Evolutionary conservation across 2,113 vertebrate species (phyloP).

Genomic region (Chamaetylas fuelleborni): DNA sequence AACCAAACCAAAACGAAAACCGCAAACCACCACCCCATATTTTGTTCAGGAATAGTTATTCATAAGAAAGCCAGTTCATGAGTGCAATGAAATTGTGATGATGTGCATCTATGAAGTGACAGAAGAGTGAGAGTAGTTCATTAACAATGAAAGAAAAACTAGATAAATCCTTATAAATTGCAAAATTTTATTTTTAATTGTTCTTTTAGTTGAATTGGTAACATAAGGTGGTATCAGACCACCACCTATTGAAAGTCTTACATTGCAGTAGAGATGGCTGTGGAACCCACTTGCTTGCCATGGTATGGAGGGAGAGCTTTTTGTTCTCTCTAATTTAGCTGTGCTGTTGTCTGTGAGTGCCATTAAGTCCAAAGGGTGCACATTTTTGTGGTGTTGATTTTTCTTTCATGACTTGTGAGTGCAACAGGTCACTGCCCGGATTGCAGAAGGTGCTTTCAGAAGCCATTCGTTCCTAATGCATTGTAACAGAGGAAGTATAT

Average conservation of each 20-base stretch:
- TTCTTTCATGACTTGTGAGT: not conserved
- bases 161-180: not conserved
- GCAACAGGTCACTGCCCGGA: not conserved
- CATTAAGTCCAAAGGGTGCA: not conserved
- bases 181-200: not conserved
- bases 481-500: not conserved
- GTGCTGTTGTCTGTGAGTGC: not conserved
- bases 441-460: not conserved
- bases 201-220: not conserved
- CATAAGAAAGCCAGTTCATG: not conserved
- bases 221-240: not conserved
- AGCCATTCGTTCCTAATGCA: not conserved
- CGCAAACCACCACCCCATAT: not conserved
- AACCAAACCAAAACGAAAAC: not conserved
- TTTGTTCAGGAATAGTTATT: not conserved
- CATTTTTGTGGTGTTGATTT: not conserved
- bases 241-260: not conserved
- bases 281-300: not conserved
- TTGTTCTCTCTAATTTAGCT: not conserved
- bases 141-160: not conserved
- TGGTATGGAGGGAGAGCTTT: not conserved
- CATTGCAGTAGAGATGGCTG: not conserved
- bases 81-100: not conserved
- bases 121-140: not conserved
- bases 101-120: not conserved